phyloP scores from a whole-genome alignment of 1,140 invertebrate species.

The Pseudobourletiella spinata region DNA sequence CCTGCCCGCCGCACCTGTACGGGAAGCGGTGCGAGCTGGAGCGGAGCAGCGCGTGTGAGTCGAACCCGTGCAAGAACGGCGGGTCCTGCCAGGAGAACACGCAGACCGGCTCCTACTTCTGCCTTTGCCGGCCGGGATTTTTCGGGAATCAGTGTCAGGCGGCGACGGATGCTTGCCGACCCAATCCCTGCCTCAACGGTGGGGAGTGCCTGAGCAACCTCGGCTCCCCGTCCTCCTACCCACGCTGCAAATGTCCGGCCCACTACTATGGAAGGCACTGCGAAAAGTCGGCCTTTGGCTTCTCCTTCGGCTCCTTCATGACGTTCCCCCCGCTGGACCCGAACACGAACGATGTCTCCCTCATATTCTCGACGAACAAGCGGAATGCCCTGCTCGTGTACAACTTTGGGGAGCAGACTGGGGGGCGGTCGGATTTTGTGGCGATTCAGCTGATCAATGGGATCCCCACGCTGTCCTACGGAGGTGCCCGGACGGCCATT shows the following conservation, averaged over 20 bases:
- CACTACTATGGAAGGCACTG: constrained; percentile 81
- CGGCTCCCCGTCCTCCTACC: constrained; percentile 68
- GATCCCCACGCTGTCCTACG: constrained; percentile 76
- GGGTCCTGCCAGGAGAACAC: constrained; percentile 78
- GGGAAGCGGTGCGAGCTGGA: constrained; percentile 76
- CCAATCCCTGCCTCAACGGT: constrained; percentile 78
- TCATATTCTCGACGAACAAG: constrained; percentile 84
- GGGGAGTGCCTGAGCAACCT: constrained; percentile 59
- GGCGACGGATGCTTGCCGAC: constrained; percentile 71
- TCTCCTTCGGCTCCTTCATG: constrained; percentile 81
- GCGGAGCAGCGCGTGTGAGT: constrained; percentile 68
- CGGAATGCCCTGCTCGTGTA: constrained; percentile 75
- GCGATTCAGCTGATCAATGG: constrained; percentile 78
- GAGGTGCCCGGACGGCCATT: constrained; percentile 74
- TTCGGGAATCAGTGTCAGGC: constrained; percentile 75
- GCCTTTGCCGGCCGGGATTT: constrained; percentile 77
- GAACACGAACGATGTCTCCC: constrained; percentile 79
- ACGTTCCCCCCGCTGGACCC: constrained; percentile 72
- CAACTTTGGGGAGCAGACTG: constrained; percentile 75
- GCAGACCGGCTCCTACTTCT: constrained; percentile 69
- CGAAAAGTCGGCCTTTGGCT: constrained; percentile 79
- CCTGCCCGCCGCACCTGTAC: constrained; percentile 63
- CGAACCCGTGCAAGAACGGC: constrained; percentile 77
- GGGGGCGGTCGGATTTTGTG: constrained; percentile 83
- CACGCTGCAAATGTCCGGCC: constrained; percentile 69